These are phyloP conservation scores for Diprion similis DNA, from an alignment of 1,140 invertebrate genomes.

Conservation along the genomic window DNA sequence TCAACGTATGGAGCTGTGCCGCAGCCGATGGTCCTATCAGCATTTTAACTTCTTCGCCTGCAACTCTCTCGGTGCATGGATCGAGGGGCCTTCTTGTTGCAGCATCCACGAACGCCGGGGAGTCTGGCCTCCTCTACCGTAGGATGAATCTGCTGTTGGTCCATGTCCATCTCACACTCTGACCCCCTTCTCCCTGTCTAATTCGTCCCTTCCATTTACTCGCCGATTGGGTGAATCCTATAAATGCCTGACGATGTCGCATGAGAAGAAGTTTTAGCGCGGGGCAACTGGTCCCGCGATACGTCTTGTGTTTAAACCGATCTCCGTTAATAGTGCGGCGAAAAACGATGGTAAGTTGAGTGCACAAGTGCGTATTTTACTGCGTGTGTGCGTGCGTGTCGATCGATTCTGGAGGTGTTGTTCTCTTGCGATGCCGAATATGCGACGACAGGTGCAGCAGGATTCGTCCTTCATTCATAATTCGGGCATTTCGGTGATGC, in stretches of 20 bases:
- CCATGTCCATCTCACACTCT: conserved; percentile 36
- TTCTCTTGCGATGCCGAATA: background rate
- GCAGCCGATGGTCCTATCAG: background rate
- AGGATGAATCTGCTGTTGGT: conserved; percentile 35
- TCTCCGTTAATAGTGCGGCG: background rate
- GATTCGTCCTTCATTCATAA: too few species aligned
- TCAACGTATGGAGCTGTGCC: background rate
- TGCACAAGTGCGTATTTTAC: background rate
- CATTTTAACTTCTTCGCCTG: background rate
- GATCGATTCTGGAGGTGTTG: background rate
- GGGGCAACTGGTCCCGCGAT: conserved; percentile 49
- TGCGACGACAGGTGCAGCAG: too few species aligned
- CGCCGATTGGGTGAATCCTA: conserved; percentile 58
- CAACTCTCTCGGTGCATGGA: background rate
- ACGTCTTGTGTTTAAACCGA: background rate
- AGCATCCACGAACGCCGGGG: conserved; percentile 48
- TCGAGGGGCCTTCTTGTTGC: conserved; percentile 36
- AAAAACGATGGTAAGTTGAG: background rate
- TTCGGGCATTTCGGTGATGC: too few species aligned
- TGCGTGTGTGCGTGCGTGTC: background rate
- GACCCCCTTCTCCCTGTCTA: background rate
- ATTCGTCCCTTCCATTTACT: conserved; percentile 3
- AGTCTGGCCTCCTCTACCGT: conserved; percentile 49
- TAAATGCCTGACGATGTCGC: conserved; percentile 55
- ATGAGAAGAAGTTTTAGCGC: conserved; percentile 56